These are phyloP conservation scores for Rhipidura dahli DNA, from an alignment of 2,113 vertebrate species.

Conservation along the genomic window DNA sequence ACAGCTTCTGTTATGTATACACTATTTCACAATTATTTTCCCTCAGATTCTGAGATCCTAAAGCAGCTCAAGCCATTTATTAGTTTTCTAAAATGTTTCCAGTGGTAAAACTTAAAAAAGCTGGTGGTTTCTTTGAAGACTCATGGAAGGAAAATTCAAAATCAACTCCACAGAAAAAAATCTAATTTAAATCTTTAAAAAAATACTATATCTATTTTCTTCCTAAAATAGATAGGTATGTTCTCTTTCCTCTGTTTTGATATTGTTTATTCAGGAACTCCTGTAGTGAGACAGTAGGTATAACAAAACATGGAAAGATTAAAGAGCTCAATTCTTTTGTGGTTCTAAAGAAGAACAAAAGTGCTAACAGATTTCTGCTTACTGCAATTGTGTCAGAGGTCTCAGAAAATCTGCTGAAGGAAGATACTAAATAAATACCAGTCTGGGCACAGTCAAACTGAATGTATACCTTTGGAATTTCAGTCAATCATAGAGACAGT, in stretches of 20 bases:
- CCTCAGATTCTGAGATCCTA: not conserved
- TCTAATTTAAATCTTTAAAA: not conserved
- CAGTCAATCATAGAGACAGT: not conserved
- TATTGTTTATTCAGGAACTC: not conserved
- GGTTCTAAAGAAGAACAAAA: not conserved
- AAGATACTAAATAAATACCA: not conserved
- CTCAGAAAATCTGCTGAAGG: not conserved
- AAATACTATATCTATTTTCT: not conserved
- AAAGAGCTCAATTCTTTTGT: not conserved
- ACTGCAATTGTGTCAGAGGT: not conserved
- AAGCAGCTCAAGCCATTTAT: not conserved
- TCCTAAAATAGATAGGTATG: not conserved
- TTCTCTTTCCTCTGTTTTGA: not conserved
- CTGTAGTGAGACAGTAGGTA: not conserved
- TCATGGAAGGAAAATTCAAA: not conserved
- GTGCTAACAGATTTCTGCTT: not conserved
- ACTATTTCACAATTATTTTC: not conserved
- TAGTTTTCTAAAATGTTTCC: not conserved
- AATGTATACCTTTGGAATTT: not conserved
- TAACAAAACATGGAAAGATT: not conserved
- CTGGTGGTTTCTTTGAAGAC: not conserved
- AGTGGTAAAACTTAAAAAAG: not conserved
- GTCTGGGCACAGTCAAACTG: not conserved
- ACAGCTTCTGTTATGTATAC: not conserved
- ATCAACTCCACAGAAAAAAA: not conserved